Conservation (phyloP, 2,888 invertebrate species). For the Chaitophorus viminalis region DNA sequence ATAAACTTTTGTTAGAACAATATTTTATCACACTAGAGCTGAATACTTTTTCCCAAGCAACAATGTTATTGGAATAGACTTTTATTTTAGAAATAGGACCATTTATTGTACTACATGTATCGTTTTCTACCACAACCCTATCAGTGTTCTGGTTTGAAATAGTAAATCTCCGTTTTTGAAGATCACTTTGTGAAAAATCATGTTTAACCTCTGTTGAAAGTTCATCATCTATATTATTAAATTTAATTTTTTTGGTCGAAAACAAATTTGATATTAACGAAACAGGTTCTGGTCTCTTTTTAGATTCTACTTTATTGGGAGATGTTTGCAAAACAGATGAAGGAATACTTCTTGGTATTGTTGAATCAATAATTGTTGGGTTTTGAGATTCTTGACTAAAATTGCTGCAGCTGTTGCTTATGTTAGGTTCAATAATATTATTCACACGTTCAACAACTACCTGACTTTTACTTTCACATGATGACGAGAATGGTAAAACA, state of each 20-base stretch:
- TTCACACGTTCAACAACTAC: conserved; percentile 82
- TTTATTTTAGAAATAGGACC: conserved; percentile 58
- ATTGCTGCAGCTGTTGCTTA: conserved; percentile 64
- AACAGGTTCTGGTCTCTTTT: conserved; percentile 25
- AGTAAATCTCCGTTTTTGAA: conserved; percentile 23
- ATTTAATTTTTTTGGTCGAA: conserved; percentile 52
- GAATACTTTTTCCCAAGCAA: conserved; percentile 58
- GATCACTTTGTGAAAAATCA: conserved; percentile 16
- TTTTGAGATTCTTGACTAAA: conserved; percentile 60
- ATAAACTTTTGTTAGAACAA: conserved; percentile 50
- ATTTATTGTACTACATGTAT: conserved; percentile 47
- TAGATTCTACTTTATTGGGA: conserved; percentile 41
- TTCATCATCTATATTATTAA: conserved; percentile 1
- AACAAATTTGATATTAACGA: conserved; percentile 28
- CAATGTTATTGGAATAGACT: conserved; percentile 64
- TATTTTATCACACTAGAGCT: conserved; percentile 47
- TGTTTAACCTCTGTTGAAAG: conserved; percentile 13
- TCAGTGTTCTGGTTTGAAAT: not conserved
- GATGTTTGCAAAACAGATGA: conserved; percentile 53
- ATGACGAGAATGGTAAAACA: conserved; percentile 74
- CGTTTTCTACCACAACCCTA: conserved; percentile 64
- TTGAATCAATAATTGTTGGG: conserved; percentile 54
- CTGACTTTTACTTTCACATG: conserved; percentile 81
- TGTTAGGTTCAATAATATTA: conserved; percentile 73
- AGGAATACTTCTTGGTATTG: conserved; percentile 33